A percentile compares a stretch with the other conserved stretches of the same genome.
Conservation (phyloP, 2,888 invertebrate species). For the Lysandra coridon region DNA sequence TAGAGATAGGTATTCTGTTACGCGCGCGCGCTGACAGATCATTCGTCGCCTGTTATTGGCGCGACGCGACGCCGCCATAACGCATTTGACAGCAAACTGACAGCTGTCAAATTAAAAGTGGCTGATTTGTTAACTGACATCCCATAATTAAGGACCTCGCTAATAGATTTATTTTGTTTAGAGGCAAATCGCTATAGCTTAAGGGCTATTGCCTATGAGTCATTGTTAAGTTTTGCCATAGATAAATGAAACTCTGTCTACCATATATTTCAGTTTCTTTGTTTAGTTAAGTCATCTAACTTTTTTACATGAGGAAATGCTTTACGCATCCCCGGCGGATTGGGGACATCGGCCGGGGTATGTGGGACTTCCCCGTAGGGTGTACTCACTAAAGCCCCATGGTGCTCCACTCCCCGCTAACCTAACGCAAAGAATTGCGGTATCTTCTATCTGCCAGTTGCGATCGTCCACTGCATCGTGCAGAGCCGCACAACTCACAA, state of each 20-base stretch:
- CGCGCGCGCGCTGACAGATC: constrained; percentile 53
- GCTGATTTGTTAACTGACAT: constrained; percentile 63
- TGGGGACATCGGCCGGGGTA: no score
- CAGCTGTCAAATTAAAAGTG: constrained; percentile 64
- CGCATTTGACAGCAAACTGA: constrained; percentile 58
- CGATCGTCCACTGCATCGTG: no score
- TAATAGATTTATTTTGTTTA: constrained; percentile 35
- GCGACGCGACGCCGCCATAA: constrained; percentile 58
- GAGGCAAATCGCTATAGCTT: neutral
- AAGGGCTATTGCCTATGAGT: neutral
- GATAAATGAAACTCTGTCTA: neutral
- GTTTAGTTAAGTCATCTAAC: neutral
- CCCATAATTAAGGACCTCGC: constrained; percentile 50
- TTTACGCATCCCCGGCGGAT: no score
- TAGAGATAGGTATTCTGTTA: neutral
- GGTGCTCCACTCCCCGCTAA: no score
- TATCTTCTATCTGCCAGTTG: no score
- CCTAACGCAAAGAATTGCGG: no score
- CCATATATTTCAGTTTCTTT: neutral
- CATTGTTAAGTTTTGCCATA: neutral
- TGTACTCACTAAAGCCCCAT: no score
- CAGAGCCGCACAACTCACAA: no score
- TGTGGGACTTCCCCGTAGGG: no score
- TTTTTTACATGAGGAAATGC: no score
- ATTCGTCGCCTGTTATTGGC: constrained; percentile 71